Evolutionary conservation across 2,888 invertebrate genomes (phyloP).

Genomic region (Strigamia crassipes): DNA sequence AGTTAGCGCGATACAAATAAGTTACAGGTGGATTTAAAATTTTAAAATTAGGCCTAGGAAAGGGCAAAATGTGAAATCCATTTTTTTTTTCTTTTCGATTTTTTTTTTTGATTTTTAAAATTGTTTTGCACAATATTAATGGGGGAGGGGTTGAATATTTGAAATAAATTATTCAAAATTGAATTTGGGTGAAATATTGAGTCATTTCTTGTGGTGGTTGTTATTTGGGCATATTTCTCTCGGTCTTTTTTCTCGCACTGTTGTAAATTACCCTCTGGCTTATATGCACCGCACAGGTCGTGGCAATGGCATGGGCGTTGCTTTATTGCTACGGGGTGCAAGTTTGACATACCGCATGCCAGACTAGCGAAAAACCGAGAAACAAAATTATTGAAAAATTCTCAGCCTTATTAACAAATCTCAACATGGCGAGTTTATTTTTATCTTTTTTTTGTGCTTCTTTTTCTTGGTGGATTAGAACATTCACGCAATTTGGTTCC

Average conservation of each 20-base stretch:
- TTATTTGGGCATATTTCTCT: conserved; percentile 32
- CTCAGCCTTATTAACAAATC: background rate
- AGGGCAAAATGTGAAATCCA: background rate
- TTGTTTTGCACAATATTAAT: conserved; percentile 41
- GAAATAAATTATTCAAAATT: conserved; percentile 47
- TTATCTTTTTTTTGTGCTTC: background rate
- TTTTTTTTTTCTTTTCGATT: background rate
- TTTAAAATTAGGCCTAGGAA: background rate
- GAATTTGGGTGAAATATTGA: conserved; percentile 43
- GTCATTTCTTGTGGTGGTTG: conserved; percentile 19
- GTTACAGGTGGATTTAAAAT: no score
- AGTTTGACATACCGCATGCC: conserved; percentile 19
- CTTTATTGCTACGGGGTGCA: background rate
- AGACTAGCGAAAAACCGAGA: background rate
- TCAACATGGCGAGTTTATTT: background rate
- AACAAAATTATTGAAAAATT: background rate
- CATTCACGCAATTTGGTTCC: conserved; percentile 15
- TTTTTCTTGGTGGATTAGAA: background rate
- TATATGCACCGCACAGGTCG: conserved; percentile 23
- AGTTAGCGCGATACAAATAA: background rate
- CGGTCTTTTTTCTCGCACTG: conserved; percentile 14
- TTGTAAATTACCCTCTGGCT: conserved; percentile 34
- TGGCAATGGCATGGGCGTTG: conserved; percentile 19
- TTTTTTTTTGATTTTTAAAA: background rate
- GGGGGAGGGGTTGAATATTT: conserved; percentile 32